phyloP scores from a whole-genome alignment of 2,113 vertebrate species.

The Tricholaema leucomelas region DNA sequence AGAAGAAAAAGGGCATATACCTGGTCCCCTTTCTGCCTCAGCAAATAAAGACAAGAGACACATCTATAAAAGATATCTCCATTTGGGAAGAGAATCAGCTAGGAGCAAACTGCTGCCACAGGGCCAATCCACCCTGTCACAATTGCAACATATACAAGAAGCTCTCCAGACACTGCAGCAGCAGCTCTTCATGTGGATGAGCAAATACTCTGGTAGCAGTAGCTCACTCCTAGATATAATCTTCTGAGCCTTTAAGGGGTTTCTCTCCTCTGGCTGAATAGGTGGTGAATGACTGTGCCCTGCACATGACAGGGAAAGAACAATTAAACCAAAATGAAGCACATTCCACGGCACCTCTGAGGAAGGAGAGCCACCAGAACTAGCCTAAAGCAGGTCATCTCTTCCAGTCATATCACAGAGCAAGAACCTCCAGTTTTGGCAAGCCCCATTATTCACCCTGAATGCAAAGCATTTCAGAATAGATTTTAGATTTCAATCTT shows the following conservation, averaged over 20 bases:
- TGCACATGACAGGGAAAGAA: fast-evolving
- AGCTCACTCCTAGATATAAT: background rate
- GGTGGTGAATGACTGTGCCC: background rate
- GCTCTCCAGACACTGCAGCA: background rate
- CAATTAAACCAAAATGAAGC: background rate
- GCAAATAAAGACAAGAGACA: background rate
- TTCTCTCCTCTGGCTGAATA: background rate
- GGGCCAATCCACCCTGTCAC: too few relatives aligned
- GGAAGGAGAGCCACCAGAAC: background rate
- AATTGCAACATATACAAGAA: background rate
- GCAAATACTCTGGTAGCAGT: background rate
- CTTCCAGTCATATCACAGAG: background rate
- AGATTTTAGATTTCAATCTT: background rate
- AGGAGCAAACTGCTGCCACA: background rate
- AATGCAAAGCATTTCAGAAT: background rate
- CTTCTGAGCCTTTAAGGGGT: background rate
- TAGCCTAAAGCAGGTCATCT: background rate
- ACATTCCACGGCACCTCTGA: background rate
- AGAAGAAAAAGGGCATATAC: background rate
- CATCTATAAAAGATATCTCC: background rate
- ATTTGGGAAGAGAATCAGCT: background rate
- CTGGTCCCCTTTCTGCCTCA: background rate
- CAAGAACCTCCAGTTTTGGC: background rate
- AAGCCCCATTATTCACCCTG: background rate
- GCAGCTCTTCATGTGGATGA: background rate